Percentiles rank a stretch among this genome's conserved stretches.
phyloP scores from a whole-genome alignment of 53 echinoderm and acorn worm species.

The Crossaster papposus region DNA sequence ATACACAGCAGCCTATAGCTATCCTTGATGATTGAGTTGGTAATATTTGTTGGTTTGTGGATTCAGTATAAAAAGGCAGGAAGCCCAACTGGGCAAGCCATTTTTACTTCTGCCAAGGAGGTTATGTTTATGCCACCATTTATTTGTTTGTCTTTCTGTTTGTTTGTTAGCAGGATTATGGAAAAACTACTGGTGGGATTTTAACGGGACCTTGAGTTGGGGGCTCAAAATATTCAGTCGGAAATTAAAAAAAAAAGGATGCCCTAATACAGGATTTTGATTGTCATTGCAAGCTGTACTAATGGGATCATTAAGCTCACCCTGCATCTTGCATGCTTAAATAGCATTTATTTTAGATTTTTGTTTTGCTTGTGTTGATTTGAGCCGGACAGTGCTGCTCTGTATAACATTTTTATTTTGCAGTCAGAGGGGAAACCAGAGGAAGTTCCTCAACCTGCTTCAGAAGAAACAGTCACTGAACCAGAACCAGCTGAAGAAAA shows the following conservation, averaged over 20 bases:
- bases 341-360: neutral
- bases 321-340: slow-evolving; percentile 5
- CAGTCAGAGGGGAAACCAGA: slow-evolving; percentile 42
- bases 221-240: no score
- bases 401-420: slow-evolving; percentile 4
- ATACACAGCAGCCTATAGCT: neutral
- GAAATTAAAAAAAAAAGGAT: no score
- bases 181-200: no score
- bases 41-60: neutral
- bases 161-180: no score
- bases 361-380: neutral
- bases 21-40: neutral
- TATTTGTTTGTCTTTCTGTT: no score
- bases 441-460: neutral
- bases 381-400: neutral
- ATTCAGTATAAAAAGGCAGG: neutral
- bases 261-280: no score
- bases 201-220: no score
- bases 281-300: neutral
- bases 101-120: no score
- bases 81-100: no score
- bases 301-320: neutral
- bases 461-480: slow-evolving; percentile 37
- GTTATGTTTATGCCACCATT: no score
- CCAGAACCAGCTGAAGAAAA: slow-evolving; percentile 24